Percentiles rank a stretch among this genome's conserved stretches.
Evolutionary conservation across 2,888 invertebrate species (phyloP).

Genomic region (Lepas anatifera): DNA sequence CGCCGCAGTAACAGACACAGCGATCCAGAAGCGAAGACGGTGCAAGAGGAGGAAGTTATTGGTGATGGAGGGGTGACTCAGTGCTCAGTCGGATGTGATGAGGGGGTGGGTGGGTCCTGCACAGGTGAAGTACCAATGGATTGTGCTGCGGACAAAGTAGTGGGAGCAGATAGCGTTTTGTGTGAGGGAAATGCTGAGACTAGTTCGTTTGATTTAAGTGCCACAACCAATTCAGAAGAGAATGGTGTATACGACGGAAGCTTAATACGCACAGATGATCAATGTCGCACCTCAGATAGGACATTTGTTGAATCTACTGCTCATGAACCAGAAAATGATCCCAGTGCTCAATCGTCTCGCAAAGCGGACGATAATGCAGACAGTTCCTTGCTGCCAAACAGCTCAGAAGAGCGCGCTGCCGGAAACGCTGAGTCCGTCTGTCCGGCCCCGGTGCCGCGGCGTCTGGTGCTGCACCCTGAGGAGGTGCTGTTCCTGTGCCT

Average conservation of each 20-base stretch:
- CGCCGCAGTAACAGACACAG: not conserved
- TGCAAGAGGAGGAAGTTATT: not conserved
- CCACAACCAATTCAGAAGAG: too few species aligned
- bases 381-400: not conserved
- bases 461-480: not conserved
- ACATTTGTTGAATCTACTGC: too few species aligned
- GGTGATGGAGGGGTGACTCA: not conserved
- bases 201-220: too few species aligned
- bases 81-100: too few species aligned
- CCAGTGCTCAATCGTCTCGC: not conserved
- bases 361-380: too few species aligned
- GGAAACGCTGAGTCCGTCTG: not conserved
- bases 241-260: too few species aligned
- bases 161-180: not conserved
- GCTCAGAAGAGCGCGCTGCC: not conserved
- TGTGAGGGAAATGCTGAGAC: too few species aligned
- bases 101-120: not conserved
- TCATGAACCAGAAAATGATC: too few species aligned
- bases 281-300: too few species aligned
- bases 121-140: not conserved
- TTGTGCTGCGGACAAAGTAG: too few species aligned
- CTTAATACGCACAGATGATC: too few species aligned
- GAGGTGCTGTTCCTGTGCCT: slow-evolving; percentile 6
- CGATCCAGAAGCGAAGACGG: not conserved
- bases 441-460: not conserved